Conservation (phyloP, 2,797 vertebrate genomes). For the Pyrocephalus nanus region DNA sequence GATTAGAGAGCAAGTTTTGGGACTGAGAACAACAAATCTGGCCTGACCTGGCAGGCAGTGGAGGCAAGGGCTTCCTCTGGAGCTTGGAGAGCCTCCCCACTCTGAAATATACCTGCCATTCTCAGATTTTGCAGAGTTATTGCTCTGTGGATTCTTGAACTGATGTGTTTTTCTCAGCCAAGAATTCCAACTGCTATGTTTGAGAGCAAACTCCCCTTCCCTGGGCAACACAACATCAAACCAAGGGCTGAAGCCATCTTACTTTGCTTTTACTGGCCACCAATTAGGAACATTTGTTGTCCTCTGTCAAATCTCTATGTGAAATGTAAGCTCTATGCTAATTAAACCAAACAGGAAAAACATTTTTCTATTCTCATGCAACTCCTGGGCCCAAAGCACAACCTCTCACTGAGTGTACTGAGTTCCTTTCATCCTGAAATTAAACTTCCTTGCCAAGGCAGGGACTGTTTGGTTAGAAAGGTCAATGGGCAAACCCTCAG, state of each 20-base stretch:
- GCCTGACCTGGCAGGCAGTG: neutral
- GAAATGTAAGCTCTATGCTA: conserved; percentile 37
- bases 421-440: neutral
- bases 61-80: neutral
- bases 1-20: neutral
- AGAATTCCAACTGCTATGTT: neutral
- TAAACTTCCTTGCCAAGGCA: neutral
- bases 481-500: neutral
- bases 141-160: neutral
- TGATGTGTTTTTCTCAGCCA: neutral
- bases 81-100: neutral
- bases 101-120: neutral
- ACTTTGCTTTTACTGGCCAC: conserved; percentile 30
- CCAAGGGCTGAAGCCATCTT: neutral
- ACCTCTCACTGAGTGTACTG: neutral
- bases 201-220: neutral
- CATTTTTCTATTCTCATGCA: conserved; percentile 37
- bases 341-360: conserved; percentile 63
- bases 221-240: neutral
- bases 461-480: neutral
- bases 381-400: conserved; percentile 22
- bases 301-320: conserved; percentile 9
- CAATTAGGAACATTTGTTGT: conserved; percentile 23
- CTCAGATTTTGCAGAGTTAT: neutral
- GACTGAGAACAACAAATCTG: neutral